These are phyloP conservation scores for Dryococelus australis DNA, from an alignment of 2,888 invertebrate genomes.

Conservation along the genomic window DNA sequence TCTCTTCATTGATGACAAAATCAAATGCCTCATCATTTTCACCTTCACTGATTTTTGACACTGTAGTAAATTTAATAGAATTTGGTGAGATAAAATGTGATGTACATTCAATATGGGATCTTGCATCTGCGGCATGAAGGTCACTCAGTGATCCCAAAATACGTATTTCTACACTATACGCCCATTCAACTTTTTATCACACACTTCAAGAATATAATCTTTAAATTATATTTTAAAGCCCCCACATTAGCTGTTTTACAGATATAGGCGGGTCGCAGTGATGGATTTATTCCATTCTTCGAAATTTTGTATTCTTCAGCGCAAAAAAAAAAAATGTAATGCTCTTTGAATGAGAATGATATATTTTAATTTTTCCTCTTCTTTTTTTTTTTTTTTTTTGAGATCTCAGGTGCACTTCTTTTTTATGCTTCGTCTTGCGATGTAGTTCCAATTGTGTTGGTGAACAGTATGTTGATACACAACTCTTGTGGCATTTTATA, in stretches of 20 bases:
- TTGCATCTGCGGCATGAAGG: constrained; percentile 12
- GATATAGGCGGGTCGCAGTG: constrained; percentile 7
- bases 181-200: constrained; percentile 18
- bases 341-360: neutral
- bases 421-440: neutral
- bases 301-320: neutral
- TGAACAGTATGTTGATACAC: constrained; percentile 19
- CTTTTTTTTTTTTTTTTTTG: neutral
- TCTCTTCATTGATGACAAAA: constrained; percentile 2
- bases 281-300: neutral
- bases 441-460: neutral
- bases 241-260: neutral
- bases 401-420: neutral
- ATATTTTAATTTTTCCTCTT: neutral
- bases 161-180: neutral
- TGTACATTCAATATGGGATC: neutral
- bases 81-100: constrained; percentile 16
- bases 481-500: constrained; percentile 23
- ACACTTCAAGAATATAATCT: neutral
- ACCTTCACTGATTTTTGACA: too few species aligned
- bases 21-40: neutral
- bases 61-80: too few species aligned
- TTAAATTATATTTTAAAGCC: constrained; percentile 7
- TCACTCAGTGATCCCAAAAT: neutral
- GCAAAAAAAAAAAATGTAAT: constrained; percentile 23